Percentiles rank a stretch among this genome's conserved stretches.
phyloP scores from a whole-genome alignment of 1,140 invertebrate genomes.

The Antheraea pernyi region DNA sequence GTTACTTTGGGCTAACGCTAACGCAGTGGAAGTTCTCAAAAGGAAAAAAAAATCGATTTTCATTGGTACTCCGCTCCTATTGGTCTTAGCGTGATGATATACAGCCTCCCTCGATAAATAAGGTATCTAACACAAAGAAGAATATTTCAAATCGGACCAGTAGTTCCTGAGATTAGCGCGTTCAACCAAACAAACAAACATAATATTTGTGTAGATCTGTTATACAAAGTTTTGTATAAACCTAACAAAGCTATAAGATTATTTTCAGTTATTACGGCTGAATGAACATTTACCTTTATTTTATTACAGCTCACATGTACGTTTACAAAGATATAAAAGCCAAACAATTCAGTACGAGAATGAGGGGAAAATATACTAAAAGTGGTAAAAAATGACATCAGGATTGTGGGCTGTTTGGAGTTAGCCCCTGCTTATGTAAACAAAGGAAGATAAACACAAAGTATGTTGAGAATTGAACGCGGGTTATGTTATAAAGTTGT shows the following conservation, averaged over 20 bases:
- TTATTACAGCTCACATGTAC: not conserved
- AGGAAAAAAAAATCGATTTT: no score
- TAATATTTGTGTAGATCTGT: no score
- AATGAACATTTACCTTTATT: slow-evolving; percentile 6
- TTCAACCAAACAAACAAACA: no score
- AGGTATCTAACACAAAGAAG: no score
- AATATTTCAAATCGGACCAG: no score
- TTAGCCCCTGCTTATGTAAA: slow-evolving; percentile 20
- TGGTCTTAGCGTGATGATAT: no score
- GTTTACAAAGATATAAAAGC: not conserved
- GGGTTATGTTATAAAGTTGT: not conserved
- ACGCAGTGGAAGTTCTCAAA: no score
- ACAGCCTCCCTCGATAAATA: no score
- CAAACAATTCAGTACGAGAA: not conserved
- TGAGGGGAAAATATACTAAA: not conserved
- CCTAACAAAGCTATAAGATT: not conserved
- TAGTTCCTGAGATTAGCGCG: no score
- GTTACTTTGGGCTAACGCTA: no score
- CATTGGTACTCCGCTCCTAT: no score
- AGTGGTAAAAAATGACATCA: not conserved
- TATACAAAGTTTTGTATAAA: not conserved
- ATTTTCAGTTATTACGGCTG: slow-evolving; percentile 3
- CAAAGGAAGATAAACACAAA: slow-evolving; percentile 16
- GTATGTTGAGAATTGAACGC: not conserved
- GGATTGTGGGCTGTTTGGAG: slow-evolving; percentile 1